Conservation (phyloP, 2,113 vertebrate species). For the Nicator chloris region DNA sequence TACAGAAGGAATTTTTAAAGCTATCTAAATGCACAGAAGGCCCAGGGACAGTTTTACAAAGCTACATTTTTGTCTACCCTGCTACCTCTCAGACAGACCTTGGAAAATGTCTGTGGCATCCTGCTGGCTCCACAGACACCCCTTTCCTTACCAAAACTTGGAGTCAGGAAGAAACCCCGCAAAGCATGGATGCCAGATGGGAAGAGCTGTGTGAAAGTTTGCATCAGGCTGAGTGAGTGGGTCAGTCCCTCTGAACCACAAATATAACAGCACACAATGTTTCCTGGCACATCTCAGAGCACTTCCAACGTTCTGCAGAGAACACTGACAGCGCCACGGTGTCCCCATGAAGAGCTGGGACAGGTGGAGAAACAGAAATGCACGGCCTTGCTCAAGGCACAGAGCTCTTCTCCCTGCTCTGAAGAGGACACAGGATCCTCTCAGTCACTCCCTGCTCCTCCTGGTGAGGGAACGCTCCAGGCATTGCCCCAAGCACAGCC, state of each 20-base stretch:
- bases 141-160: neutral
- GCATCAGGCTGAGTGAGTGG: neutral
- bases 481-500: neutral
- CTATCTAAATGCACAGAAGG: neutral
- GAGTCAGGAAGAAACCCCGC: neutral
- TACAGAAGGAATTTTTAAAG: neutral
- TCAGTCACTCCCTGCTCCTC: neutral
- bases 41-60: neutral
- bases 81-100: neutral
- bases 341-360: neutral
- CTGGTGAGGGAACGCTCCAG: neutral
- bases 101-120: neutral
- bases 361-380: rapidly evolving
- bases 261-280: neutral
- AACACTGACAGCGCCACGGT: rapidly evolving
- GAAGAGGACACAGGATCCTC: neutral
- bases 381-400: neutral
- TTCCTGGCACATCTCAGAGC: neutral
- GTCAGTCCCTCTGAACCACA: neutral
- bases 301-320: neutral
- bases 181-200: neutral
- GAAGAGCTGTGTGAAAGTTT: neutral
- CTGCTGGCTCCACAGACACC: neutral
- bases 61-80: neutral
- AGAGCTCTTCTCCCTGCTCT: neutral